Base-by-base conservation (phyloP, 30 jellyfish, hydroid and myxozoan genomes). In the Aurelia sp. region DNA sequence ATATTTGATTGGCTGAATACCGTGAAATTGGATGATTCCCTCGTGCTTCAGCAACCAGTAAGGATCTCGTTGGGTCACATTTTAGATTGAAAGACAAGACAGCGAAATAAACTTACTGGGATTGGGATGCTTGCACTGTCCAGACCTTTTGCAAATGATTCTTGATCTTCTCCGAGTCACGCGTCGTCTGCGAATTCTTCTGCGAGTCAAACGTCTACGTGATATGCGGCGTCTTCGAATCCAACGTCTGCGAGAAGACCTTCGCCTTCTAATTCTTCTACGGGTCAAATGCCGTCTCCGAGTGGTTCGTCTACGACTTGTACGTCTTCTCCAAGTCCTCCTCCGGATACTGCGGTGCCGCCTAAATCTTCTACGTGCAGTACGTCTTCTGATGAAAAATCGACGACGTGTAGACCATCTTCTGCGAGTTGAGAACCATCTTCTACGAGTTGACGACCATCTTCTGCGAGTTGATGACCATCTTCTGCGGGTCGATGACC, bases 201-300 rank as follows among this genome's bases (percentile, higher is more conserved):
- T 60, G 31, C 88, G 53, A 31, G 79, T 59, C 11, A 76, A 7
- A 17, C 67, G 11, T 31, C 88, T 21, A 17, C 88, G 18, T 5
- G 68, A 27, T 38, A 51, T 35, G 72, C 33, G 17, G 72, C 22
- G 24, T 76, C 87, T 58, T 47, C 73, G 44, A 41, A 21, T 22
- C 21, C 13, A 17, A 17, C 73, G 16, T 62, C 78, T 41, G 30
- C 41, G 19, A 27, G 50, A 16, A 22, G 69, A 11, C 21, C 90
- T 40, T 47, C 90, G 41, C 51, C 90, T 47, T 31, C 74, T 3
- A 21, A 79, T 47, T 63, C 90, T 63, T 79, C 90, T 44, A 16
- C 74, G 15, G 67, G 31, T 17, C 27, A 22, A 13, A 21, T 80
- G 53, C 16, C 79, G 33, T 59, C 79, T 30, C 13, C 79, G 21